Base-by-base conservation (phyloP, 2,113 vertebrate species). In the Misgurnus mizolepis region DNA sequence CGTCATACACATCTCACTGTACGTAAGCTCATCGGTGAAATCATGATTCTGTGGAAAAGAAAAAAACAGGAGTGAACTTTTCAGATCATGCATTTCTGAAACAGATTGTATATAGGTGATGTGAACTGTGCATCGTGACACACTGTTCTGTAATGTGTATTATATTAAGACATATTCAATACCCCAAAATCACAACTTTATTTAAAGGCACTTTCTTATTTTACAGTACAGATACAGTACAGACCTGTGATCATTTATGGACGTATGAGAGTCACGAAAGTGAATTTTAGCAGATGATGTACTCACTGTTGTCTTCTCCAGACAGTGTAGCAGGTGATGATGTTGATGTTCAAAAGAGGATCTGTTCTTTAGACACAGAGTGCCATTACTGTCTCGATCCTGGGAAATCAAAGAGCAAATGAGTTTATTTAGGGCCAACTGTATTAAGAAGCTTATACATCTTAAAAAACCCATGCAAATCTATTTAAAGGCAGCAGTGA, bases 271-370 rank as follows among this genome's bases (percentile, higher is more conserved):
- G 27, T 34, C 27, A 34, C 27, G 27, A 34, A 34, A 34, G 27
- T 34, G 27, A 34, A 34, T 34, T 34, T 34, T 34, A 34, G 27
- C 27, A 3, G 27, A 11, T 61, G n/a, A 0, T 22, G 47, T 39
- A 73, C 91, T 94, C 80, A 97, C 96, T 80, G 95, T 97, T 0
- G 96, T 97, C 84, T 96, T 96, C 88, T 97, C 96, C 87, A 97
- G 90, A 85, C 96, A 97, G 70, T 96, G 95, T 82, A 97, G 89
- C 80, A 97, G 91, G 84, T 97, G 96, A 80, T 97, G 91, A 78
- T 97, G 96, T 78, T 97, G 96, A 67, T 94, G 92, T 72, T 97
- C 94, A 0, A 97, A 97, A 3, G 95, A 89, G 0, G 96, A 97
- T 47, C 90, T 91, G 87, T 94, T 96, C 85, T 95, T 94, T 83